phyloP scores from a whole-genome alignment of 2,797 vertebrate species.

The Clarias fuscus region DNA sequence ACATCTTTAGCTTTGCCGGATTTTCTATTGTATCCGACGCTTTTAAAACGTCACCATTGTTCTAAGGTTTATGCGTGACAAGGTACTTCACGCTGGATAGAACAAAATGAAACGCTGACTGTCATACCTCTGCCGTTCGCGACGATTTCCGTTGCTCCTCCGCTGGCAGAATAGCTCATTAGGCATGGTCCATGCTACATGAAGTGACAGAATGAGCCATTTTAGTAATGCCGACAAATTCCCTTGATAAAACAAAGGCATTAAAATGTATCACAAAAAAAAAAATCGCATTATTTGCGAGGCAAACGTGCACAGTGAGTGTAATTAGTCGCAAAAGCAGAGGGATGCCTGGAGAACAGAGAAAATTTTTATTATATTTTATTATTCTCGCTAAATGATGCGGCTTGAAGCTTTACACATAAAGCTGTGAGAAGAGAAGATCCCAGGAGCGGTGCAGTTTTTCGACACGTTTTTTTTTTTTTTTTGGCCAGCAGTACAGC shows the following conservation, averaged over 20 bases:
- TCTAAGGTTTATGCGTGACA: constrained; percentile 14
- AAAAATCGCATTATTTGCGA: constrained; percentile 39
- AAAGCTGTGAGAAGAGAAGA: constrained; percentile 18
- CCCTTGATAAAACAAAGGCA: constrained; percentile 53
- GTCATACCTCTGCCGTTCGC: constrained; percentile 42
- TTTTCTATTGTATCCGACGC: neutral
- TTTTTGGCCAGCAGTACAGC: constrained; percentile 21
- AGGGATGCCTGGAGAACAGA: neutral
- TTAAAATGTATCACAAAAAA: constrained; percentile 45
- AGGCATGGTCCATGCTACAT: constrained; percentile 51
- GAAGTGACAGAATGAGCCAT: constrained; percentile 50
- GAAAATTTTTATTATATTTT: neutral
- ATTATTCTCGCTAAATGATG: constrained; percentile 24
- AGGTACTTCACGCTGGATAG: constrained; percentile 4
- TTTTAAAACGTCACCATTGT: constrained; percentile 25
- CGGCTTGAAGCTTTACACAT: constrained; percentile 2
- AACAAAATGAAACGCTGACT: constrained; percentile 33
- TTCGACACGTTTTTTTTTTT: constrained; percentile 17
- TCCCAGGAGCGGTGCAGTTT: constrained; percentile 11
- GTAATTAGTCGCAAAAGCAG: constrained; percentile 39
- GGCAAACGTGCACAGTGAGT: constrained; percentile 11
- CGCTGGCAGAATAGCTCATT: constrained; percentile 56
- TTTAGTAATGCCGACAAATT: constrained; percentile 52
- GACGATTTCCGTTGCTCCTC: constrained; percentile 51
- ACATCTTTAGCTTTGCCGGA: constrained; percentile 18